Evolutionary conservation across 1,140 invertebrate species (phyloP), one percentile per base, ranked within the genome.

Genomic region (Tetraneura akinire): DNA sequence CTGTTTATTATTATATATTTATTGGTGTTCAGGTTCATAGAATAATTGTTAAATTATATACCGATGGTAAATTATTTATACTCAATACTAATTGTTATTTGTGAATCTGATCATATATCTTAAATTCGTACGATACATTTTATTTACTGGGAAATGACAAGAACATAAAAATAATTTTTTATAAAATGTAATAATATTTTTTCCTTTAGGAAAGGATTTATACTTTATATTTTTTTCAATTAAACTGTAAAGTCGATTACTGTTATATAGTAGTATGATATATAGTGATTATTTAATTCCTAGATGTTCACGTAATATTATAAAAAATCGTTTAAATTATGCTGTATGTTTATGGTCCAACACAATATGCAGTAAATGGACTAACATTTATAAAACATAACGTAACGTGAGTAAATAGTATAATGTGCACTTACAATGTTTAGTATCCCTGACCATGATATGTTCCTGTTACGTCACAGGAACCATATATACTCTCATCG

Each of bases 381-480:
- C 32, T 45, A 70, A 47, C 62, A n/a, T 16, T n/a, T 45, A 18
- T 26, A 53, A 53, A 73, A 32, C 53, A 73, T 47, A 37, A 73
- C 26, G 23, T 11, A 71, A 21, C n/a, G 8, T 14, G 51, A 21
- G 13, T 1, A 68, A 45, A 23, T 23, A 29, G 26, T 51, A n/a
- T 37, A 37, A 37, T 37, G 8, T 37, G 32, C 3, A 71, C 23
- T 8, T 78, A 57, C 32, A 78, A 78, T 78, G 74, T 78, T 78
- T 78, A 78, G 74, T 78, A 78, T 55, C 74, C 74, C 74, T 78
- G 74, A 78, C 74, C 74, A 37, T 78, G 74, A 78, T 78, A 57
- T 62, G 16, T 45, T 78, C 74, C 74, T 3, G 74, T 78, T 55
- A 78, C 55, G 74, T 78, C 74, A 78, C 74, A 21, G 74, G 74